Evolutionary conservation across 1,140 invertebrate species (phyloP), one percentile per base, ranked within the genome.

Genomic region (Megalopta genalis): DNA sequence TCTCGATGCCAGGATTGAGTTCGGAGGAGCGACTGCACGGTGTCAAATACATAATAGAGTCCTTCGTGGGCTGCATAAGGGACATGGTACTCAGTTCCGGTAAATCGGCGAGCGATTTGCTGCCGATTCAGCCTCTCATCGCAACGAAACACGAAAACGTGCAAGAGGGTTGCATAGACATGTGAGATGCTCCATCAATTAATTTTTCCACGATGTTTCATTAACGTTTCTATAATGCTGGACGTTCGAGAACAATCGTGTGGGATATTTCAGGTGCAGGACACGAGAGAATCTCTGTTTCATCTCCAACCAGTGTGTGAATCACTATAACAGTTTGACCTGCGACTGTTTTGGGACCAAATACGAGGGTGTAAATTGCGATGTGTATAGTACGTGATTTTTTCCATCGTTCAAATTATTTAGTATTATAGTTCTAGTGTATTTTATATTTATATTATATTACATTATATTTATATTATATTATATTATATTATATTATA

Each of bases 331-430:
- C 85, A 95, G 95, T 77, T 94, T 97, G 59, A 96, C 96, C 5
- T 98, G 97, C 86, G 97, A 98, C 89, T 99, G 98, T 91, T 98
- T 98, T 90, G 97, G 97, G 32, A 98, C 97, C 4, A 94, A 95
- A 86, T 97, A 97, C 91, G 97, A 99, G 93, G 97, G 98, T 86
- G 95, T 97, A 84, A 95, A 96, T 74, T 99, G 98, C 91, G 97
- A 98, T 92, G 96, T 97, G 84, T 97, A 97, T 89, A 97, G 97
- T 98, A 94, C 94, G 95, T 95, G 91, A 64, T 73, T 14, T 65
- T 60, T 18, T 46, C 25, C 14, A 12, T 70, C 16, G 39, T 46
- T 42, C 9, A 42, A n/a, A n/a, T n/a, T n/a, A n/a, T n/a, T n/a
- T n/a, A n/a, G n/a, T n/a, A n/a, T n/a, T n/a, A n/a, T n/a, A n/a